Evolutionary conservation across 1,140 invertebrate species (phyloP).

Genomic region (Drosophila yakuba): DNA sequence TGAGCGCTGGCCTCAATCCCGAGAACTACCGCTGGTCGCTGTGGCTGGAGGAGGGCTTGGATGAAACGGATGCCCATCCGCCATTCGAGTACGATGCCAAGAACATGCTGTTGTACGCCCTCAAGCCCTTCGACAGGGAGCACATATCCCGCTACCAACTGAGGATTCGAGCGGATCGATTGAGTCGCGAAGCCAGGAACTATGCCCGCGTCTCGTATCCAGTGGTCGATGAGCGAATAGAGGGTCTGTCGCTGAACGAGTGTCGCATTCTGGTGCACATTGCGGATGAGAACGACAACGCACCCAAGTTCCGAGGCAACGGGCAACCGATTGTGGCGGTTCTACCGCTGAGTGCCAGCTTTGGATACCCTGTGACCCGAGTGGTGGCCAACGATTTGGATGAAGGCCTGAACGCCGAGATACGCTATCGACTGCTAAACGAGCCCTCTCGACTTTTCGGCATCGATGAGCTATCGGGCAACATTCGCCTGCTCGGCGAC

Average conservation of each 20-base stretch:
- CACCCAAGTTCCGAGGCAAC: conserved; percentile 89
- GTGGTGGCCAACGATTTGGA: conserved; percentile 91
- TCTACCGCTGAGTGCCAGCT: conserved; percentile 90
- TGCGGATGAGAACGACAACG: conserved; percentile 93
- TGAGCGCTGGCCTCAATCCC: conserved; percentile 86
- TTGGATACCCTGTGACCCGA: conserved; percentile 91
- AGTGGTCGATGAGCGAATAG: conserved; percentile 88
- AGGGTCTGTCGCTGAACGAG: conserved; percentile 87
- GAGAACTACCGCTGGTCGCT: conserved; percentile 80
- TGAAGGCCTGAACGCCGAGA: conserved; percentile 90
- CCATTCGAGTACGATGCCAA: conserved; percentile 89
- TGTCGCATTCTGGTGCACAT: conserved; percentile 88
- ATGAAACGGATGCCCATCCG: conserved; percentile 71
- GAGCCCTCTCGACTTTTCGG: conserved; percentile 89
- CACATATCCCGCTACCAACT: conserved; percentile 88
- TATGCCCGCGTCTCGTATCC: conserved; percentile 90
- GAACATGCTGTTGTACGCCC: conserved; percentile 90
- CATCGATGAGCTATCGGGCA: conserved; percentile 90
- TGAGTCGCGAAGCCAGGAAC: conserved; percentile 85
- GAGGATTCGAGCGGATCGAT: conserved; percentile 87
- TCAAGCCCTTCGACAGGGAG: conserved; percentile 89
- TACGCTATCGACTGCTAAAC: conserved; percentile 92
- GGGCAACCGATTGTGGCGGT: conserved; percentile 91
- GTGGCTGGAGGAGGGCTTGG: conserved; percentile 70
- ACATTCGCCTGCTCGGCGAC: conserved; percentile 88